Base-by-base conservation (phyloP, 2,888 invertebrate genomes). In the Salticus scenicus region DNA sequence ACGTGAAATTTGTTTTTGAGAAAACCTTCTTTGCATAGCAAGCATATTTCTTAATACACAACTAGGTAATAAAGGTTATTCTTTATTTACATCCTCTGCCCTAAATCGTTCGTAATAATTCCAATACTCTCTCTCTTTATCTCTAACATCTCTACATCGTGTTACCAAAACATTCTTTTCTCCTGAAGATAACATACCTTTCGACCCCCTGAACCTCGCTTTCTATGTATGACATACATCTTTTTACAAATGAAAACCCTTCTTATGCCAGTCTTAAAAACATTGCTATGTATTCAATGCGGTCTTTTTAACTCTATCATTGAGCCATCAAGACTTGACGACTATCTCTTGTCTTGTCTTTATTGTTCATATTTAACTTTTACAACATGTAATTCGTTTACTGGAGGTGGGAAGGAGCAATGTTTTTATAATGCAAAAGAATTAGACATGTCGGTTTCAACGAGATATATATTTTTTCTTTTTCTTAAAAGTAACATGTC, bases 351-450 rank as follows among this genome's bases (percentile, higher is more conserved):
- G 37, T 67, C 31, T 70, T 10, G 24, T 37, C 27, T 28, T 51
- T 20, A 33, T 20, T 41, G 37, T 30, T 30, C 30, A 20, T 27
- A 17, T 12, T 31, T 27, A 51, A 80, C 17, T 66, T 27, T 73
- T 51, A 72, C 73, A 80, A 73, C 80, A 31, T 67, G 67, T 73
- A 73, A 80, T 80, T 80, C 67, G 66, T 66, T 79, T 79, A 70
- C 66, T 14, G 51, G 33, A 31, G 64, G 30, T 17, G 14, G 0
- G n/a, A n/a, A n/a, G n/a, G n/a, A n/a, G n/a, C n/a, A n/a, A n/a
- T n/a, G n/a, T n/a, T n/a, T n/a, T n/a, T n/a, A n/a, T n/a, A n/a
- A n/a, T n/a, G n/a, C n/a, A n/a, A n/a, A n/a, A n/a, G n/a, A n/a
- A n/a, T n/a, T n/a, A n/a, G n/a, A n/a, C n/a, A n/a, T n/a, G n/a